Percentiles rank a stretch among this genome's conserved stretches.
Conservation (phyloP, 2,797 vertebrate species). For the Chelon labrosus region DNA sequence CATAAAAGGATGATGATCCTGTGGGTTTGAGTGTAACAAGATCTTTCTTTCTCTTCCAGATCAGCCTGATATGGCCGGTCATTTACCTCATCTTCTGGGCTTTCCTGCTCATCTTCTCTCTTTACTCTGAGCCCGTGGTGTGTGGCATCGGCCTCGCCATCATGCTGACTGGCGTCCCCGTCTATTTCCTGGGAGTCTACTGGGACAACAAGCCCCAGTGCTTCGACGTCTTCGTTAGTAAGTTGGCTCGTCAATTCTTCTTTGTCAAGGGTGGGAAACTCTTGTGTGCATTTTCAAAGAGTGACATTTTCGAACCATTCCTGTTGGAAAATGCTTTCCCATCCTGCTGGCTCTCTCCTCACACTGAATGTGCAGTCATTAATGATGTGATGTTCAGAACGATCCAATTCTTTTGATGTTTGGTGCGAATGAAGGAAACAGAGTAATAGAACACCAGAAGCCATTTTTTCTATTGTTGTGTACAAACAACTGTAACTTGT, state of each 20-base stretch:
- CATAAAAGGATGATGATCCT: not conserved
- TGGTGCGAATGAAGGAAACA: too few relatives aligned
- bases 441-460: too few relatives aligned
- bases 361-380: too few relatives aligned
- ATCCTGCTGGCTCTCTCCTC: too few relatives aligned
- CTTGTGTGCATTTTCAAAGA: too few relatives aligned
- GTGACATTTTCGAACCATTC: too few relatives aligned
- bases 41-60: conserved; percentile 68
- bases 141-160: conserved; percentile 94
- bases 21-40: not conserved
- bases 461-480: too few relatives aligned
- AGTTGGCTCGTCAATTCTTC: conserved; percentile 48
- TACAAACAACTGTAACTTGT: too few relatives aligned
- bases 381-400: too few relatives aligned
- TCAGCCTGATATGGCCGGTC: conserved; percentile 91
- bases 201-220: conserved; percentile 93
- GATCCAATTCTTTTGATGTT: too few relatives aligned
- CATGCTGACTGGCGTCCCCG: conserved; percentile 93
- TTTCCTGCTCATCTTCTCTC: conserved; percentile 93
- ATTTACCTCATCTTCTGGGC: conserved; percentile 96
- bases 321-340: too few relatives aligned
- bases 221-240: conserved; percentile 88
- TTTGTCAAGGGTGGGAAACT: too few relatives aligned
- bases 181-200: conserved; percentile 94
- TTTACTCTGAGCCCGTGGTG: conserved; percentile 94